Conservation (phyloP, 2,113 vertebrate species). For the Pantherophis guttatus region DNA sequence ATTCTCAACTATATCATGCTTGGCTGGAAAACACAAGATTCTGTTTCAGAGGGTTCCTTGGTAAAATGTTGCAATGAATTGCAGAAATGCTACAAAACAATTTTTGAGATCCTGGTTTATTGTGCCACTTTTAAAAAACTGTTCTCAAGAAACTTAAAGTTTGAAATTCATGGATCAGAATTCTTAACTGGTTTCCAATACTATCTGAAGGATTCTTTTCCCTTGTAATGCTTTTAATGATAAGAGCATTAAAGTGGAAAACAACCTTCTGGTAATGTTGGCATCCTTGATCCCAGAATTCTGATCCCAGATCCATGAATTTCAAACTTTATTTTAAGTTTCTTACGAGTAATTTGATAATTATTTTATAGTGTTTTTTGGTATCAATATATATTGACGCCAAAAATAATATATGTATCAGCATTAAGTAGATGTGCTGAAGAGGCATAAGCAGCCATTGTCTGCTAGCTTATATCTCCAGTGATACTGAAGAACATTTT, state of each 20-base stretch:
- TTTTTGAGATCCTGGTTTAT: background rate
- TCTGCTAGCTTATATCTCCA: background rate
- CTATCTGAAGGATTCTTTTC: background rate
- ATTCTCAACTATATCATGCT: background rate
- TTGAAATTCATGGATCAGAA: background rate
- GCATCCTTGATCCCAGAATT: background rate
- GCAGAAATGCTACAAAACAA: too few relatives aligned
- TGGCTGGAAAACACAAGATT: background rate
- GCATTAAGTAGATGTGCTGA: background rate
- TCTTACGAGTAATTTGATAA: background rate
- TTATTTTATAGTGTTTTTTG: background rate
- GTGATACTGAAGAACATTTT: background rate
- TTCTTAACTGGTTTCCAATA: background rate
- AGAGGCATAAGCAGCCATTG: too few relatives aligned
- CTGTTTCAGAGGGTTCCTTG: background rate
- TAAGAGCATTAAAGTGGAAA: background rate
- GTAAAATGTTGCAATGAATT: background rate
- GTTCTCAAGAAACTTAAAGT: background rate
- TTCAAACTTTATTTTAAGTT: background rate
- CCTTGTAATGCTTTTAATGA: background rate
- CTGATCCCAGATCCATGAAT: background rate
- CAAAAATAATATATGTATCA: background rate
- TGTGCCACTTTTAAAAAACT: background rate
- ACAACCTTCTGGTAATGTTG: background rate
- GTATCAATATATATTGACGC: background rate